phyloP scores from a whole-genome alignment of 2,888 invertebrate genomes.

The Frankliniella intonsa region DNA sequence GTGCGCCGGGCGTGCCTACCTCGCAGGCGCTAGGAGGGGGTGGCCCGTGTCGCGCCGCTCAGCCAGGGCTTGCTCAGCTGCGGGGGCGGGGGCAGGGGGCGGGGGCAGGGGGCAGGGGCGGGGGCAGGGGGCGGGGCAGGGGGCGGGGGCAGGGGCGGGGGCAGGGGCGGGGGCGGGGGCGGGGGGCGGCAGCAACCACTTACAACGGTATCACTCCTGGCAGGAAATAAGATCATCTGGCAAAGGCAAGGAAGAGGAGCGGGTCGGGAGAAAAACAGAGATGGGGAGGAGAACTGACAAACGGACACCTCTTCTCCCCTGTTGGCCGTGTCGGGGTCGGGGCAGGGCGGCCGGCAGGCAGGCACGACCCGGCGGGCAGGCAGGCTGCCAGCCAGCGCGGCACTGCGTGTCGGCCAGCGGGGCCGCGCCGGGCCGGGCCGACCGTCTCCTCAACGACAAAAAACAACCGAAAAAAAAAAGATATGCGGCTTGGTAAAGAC shows the following conservation, averaged over 20 bases:
- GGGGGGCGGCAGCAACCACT: background rate
- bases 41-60: background rate
- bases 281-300: conserved; percentile 15
- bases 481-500: background rate
- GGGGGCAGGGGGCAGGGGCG: too few relatives aligned
- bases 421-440: too few relatives aligned
- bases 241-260: background rate
- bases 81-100: too few relatives aligned
- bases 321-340: background rate
- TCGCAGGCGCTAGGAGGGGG: background rate
- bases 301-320: background rate
- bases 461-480: background rate
- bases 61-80: background rate
- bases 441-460: too few relatives aligned
- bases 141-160: too few relatives aligned
- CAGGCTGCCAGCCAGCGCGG: background rate
- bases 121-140: background rate
- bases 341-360: background rate
- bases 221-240: conserved; percentile 33
- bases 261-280: background rate
- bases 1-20: background rate
- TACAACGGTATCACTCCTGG: conserved; percentile 28
- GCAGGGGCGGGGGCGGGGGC: background rate
- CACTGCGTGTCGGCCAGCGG: background rate
- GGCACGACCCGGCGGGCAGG: background rate